Evolutionary conservation across 2,888 invertebrate genomes (phyloP).

Genomic region (Drepanosiphum platanoidis): DNA sequence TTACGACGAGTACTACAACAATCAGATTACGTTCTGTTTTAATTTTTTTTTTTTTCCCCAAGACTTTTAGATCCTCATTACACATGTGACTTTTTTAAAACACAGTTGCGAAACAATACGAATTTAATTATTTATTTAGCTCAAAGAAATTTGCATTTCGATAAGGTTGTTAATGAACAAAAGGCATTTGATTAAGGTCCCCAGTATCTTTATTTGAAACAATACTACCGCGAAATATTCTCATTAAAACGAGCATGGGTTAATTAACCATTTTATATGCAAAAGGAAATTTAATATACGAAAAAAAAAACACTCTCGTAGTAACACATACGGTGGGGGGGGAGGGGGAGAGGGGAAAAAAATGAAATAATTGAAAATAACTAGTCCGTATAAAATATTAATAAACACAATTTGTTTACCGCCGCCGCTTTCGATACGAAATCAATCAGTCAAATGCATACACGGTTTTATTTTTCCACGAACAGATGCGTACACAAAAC

Average conservation of each 20-base stretch:
- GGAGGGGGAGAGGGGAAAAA: no score
- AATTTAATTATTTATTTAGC: conserved; percentile 16
- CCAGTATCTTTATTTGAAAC: conserved; percentile 24
- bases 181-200: conserved; percentile 2
- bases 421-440: neutral
- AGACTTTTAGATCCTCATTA: neutral
- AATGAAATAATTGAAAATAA: no score
- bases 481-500: no score
- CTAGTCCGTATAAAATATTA: neutral
- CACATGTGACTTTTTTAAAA: neutral
- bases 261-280: conserved; percentile 38
- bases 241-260: neutral
- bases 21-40: neutral
- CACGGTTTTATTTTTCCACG: no score
- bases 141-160: conserved; percentile 38
- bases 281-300: neutral
- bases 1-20: neutral
- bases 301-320: neutral
- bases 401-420: neutral
- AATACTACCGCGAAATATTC: neutral
- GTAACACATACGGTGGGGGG: no score
- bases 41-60: neutral
- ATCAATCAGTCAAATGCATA: no score
- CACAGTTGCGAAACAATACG: neutral
- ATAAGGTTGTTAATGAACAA: conserved; percentile 26